A percentile compares a stretch with the other conserved stretches of the same genome.
Conservation (phyloP, 2,888 invertebrate genomes). For the Galeopsomyia nigrocyanea region DNA sequence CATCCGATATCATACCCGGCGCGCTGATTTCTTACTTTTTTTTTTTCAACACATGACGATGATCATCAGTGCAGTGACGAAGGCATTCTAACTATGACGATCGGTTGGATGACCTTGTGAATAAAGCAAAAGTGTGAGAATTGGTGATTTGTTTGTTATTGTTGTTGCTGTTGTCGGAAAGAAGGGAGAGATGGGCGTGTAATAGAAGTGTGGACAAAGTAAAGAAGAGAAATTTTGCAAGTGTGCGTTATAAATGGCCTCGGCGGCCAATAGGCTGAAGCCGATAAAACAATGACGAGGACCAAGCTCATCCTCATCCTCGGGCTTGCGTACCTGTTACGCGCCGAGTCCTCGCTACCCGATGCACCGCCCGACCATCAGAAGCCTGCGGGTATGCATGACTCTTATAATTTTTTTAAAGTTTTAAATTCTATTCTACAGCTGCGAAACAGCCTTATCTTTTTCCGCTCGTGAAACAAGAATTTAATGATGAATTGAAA, state of each 20-base stretch:
- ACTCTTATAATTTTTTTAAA: too few relatives aligned
- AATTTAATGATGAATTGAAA: too few relatives aligned
- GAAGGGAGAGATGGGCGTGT: too few relatives aligned
- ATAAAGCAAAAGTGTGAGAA: not conserved
- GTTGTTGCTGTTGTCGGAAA: too few relatives aligned
- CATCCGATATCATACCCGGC: not conserved
- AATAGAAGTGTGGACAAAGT: too few relatives aligned
- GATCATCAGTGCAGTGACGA: not conserved
- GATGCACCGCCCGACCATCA: not conserved
- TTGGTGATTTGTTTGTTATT: too few relatives aligned
- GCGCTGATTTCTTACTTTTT: not conserved
- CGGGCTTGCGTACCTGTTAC: conserved; percentile 62
- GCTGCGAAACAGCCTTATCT: too few relatives aligned
- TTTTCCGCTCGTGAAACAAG: too few relatives aligned
- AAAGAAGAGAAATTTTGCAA: not conserved
- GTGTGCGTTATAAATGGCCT: not conserved
- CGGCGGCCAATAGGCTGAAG: not conserved
- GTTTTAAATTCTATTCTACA: too few relatives aligned
- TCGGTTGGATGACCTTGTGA: not conserved
- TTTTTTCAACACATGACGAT: too few relatives aligned
- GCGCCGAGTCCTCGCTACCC: conserved; percentile 55
- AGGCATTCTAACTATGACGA: not conserved
- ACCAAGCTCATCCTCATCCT: conserved; percentile 53
- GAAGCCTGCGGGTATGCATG: not conserved
- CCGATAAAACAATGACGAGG: too few relatives aligned